phyloP scores from a whole-genome alignment of 2,888 invertebrate genomes.

The Cosmorhoe ocellata region DNA sequence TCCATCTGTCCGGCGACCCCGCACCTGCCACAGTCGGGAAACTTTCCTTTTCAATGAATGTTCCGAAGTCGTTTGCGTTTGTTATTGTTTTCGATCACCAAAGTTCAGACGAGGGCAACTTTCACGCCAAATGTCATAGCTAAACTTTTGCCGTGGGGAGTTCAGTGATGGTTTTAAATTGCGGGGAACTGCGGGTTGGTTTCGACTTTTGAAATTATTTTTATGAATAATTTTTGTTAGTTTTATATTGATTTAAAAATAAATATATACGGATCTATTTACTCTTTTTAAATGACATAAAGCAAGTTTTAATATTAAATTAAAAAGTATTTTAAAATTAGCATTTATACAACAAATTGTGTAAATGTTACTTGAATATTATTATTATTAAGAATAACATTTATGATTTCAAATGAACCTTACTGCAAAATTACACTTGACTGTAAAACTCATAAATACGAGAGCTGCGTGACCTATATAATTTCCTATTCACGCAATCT shows the following conservation, averaged over 20 bases:
- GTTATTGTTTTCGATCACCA: slow-evolving; percentile 76
- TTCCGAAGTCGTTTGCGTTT: slow-evolving; percentile 73
- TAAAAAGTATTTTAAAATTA: too few relatives aligned
- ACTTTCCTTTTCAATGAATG: slow-evolving; percentile 77
- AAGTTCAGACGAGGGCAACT: slow-evolving; percentile 59
- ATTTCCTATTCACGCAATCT: slow-evolving; percentile 40
- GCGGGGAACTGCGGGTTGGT: not conserved
- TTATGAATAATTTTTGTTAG: not conserved
- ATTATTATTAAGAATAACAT: too few relatives aligned
- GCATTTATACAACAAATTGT: too few relatives aligned
- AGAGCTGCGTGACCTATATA: slow-evolving; percentile 26
- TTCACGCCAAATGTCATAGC: slow-evolving; percentile 44
- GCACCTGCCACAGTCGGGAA: slow-evolving; percentile 59
- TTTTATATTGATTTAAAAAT: too few relatives aligned
- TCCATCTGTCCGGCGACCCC: slow-evolving; percentile 41
- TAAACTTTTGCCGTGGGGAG: slow-evolving; percentile 23
- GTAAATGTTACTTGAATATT: too few relatives aligned
- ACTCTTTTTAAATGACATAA: too few relatives aligned
- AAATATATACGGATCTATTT: too few relatives aligned
- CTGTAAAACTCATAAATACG: slow-evolving; percentile 15
- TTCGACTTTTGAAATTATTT: not conserved
- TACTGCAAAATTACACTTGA: slow-evolving; percentile 2
- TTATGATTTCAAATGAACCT: too few relatives aligned
- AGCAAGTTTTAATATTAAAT: too few relatives aligned
- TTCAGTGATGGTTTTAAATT: slow-evolving; percentile 18